Conservation (phyloP, 2,113 vertebrate genomes). For the Pampusana beccarii region DNA sequence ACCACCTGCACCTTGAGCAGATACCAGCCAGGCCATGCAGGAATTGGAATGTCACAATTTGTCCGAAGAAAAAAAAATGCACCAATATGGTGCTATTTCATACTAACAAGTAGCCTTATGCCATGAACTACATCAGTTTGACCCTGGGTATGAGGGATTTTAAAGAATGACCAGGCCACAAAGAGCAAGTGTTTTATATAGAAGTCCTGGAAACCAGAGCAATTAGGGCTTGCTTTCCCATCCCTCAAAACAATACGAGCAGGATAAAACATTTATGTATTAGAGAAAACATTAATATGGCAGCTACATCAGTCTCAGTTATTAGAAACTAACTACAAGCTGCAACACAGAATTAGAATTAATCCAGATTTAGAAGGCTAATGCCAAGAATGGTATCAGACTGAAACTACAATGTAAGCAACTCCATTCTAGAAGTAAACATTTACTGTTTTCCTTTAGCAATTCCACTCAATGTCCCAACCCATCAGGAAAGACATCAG, state of each 20-base stretch:
- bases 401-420: background rate
- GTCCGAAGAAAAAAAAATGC: background rate
- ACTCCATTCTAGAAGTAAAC: background rate
- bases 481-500: background rate
- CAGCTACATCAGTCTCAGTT: background rate
- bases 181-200: background rate
- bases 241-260: background rate
- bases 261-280: background rate
- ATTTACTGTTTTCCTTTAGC: background rate
- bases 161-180: background rate
- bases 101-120: background rate
- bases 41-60: background rate
- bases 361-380: conserved; percentile 9
- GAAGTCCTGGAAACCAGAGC: background rate
- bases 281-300: background rate
- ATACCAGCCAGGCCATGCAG: rapidly evolving
- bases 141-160: background rate
- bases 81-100: background rate
- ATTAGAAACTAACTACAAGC: conserved; percentile 8
- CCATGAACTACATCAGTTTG: background rate
- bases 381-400: background rate
- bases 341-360: background rate
- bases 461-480: background rate
- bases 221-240: background rate
- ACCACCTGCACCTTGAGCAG: background rate